phyloP scores from a whole-genome alignment of 2,113 vertebrate genomes.

The Nerophis ophidion region DNA sequence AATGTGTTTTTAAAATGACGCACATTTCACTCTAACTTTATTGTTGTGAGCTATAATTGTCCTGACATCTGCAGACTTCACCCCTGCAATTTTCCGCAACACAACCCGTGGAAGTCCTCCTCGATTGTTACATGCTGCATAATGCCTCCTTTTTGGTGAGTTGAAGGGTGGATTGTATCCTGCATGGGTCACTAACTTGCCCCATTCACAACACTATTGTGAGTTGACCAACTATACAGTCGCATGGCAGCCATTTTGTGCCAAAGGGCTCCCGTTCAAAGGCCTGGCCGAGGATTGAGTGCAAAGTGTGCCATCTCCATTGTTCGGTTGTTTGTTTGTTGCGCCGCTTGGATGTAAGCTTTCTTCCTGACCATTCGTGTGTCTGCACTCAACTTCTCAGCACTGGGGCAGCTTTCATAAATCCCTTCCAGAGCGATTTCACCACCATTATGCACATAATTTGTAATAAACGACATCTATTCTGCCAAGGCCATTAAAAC shows the following conservation, averaged over 20 bases:
- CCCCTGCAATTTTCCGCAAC: conserved; percentile 22
- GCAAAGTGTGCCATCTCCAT: conserved; percentile 53
- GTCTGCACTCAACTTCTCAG: background rate
- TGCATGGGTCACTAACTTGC: conserved; percentile 52
- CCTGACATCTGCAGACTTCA: conserved; percentile 6
- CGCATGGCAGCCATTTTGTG: conserved; percentile 64
- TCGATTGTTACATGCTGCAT: conserved; percentile 30
- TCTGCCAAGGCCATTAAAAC: background rate
- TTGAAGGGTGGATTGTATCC: conserved; percentile 39
- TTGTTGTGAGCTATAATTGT: conserved; percentile 11
- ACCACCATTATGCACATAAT: background rate
- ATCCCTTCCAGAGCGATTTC: background rate
- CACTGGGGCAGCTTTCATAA: background rate
- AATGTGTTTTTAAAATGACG: background rate
- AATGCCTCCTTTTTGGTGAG: conserved; percentile 38
- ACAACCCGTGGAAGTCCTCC: conserved; percentile 14
- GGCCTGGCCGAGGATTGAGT: conserved; percentile 29
- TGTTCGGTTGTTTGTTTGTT: conserved; percentile 43
- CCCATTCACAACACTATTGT: conserved; percentile 45
- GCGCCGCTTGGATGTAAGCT: conserved; percentile 12
- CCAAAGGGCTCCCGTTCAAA: conserved; percentile 46
- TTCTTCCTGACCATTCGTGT: background rate
- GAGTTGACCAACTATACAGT: conserved; percentile 43
- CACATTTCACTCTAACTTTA: conserved; percentile 1
- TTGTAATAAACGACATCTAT: background rate